Conservation (phyloP, 2,113 vertebrate species). For the Oriolus oriolus region DNA sequence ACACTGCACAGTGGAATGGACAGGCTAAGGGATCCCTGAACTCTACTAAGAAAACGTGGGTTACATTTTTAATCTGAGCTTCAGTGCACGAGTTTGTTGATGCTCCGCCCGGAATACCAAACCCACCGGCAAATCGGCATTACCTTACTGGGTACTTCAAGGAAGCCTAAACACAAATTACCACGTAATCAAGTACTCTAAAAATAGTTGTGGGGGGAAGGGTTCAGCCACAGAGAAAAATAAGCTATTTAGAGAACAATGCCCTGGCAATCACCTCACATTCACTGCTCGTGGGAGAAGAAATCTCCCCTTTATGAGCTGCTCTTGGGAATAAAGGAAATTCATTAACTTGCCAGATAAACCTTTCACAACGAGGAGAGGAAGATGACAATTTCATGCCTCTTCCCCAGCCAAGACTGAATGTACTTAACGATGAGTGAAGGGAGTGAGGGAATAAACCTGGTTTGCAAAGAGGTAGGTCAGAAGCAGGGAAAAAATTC, state of each 20-base stretch:
- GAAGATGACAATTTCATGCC: not conserved
- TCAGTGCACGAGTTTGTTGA: not conserved
- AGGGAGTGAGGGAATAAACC: not conserved
- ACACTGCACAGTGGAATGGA: accelerated
- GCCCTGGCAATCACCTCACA: not conserved
- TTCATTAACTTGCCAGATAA: not conserved
- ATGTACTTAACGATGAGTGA: accelerated
- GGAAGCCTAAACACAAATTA: not conserved
- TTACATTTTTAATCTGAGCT: not conserved
- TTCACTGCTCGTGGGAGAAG: not conserved
- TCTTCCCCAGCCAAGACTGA: not conserved
- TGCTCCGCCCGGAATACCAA: not conserved
- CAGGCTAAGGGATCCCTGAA: not conserved
- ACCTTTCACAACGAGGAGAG: not conserved
- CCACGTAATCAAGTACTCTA: not conserved
- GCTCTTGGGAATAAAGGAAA: constrained; percentile 17
- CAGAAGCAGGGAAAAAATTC: not conserved
- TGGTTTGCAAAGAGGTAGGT: not conserved
- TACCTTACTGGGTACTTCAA: not conserved
- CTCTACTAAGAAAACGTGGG: accelerated
- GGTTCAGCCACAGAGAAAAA: not conserved
- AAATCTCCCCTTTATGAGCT: not conserved
- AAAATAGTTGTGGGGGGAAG: not conserved
- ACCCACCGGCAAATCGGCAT: not conserved
- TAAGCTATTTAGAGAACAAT: constrained; percentile 3